Evolutionary conservation across 2,797 vertebrate species (phyloP), one percentile per base, ranked within the genome.

Genomic region (Morus bassanus): DNA sequence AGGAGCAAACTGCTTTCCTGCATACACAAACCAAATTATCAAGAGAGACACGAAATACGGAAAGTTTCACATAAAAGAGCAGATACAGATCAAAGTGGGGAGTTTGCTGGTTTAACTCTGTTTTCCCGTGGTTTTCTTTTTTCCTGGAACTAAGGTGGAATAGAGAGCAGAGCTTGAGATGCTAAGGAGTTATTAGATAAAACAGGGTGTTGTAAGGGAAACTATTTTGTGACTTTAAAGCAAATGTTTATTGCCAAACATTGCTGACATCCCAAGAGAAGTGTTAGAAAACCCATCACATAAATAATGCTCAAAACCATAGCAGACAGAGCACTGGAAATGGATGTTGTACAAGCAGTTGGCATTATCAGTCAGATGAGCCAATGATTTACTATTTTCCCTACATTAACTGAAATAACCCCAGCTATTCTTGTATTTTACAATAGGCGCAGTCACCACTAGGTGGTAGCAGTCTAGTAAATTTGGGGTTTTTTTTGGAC

Each of bases 381-480:
- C 37, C 4, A 23, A 50, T 1, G 11, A 69, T 65, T 93, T 89
- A 54, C 27, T 88, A 2, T 77, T 68, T 91, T 64, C 54, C 69
- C 43, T 69, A 14, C 39, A 11, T 92, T 86, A 88, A 90, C 85
- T 76, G 61, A 92, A 96, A 86, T 88, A 94, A 94, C 79, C 73
- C 56, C 73, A 72, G 24, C 13, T 28, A 39, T 10, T 51, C 67
- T 25, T 18, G 3, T 14, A 9, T 65, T 37, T 87, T 69, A 64
- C 37, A 72, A 28, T 0, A 54, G 45, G 51, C 1, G 19, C 16
- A 88, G 54, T 67, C 45, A 95, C 96, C 97, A 87, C 96, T 96
- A 97, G 97, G 68, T 97, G 97, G 96, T 56, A 95, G 95, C 85
- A 96, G 77, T 45, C 77, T 37, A 88, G 80, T 76, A 93, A 92